Evolutionary conservation across 2,888 invertebrate species (phyloP).

Genomic region (Eucera pruinosa): DNA sequence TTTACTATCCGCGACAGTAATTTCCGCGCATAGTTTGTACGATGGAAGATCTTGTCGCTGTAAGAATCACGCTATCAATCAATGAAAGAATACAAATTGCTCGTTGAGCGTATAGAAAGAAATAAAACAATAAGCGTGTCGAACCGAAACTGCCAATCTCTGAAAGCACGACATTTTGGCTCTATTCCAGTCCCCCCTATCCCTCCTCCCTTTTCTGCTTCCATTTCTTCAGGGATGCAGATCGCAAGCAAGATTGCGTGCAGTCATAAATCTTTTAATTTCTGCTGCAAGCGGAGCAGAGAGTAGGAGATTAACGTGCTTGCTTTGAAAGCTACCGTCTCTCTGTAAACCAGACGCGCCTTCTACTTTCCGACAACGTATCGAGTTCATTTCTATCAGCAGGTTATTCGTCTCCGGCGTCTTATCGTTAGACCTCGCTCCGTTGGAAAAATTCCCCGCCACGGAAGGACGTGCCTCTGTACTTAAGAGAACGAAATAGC

Average conservation of each 20-base stretch:
- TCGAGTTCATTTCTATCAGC: conserved; percentile 33
- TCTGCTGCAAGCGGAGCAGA: conserved; percentile 10
- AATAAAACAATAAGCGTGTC: conserved; percentile 38
- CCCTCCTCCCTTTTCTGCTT: conserved; percentile 23
- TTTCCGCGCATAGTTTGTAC: neutral
- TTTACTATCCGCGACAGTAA: too few species aligned
- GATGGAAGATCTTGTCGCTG: neutral
- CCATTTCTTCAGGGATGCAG: conserved; percentile 45
- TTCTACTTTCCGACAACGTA: neutral
- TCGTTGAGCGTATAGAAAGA: conserved; percentile 1
- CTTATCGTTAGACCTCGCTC: conserved; percentile 36
- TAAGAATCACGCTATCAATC: conserved; percentile 10
- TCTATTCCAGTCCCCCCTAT: conserved; percentile 25
- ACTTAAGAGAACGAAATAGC: conserved; percentile 59
- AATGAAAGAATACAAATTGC: conserved; percentile 10
- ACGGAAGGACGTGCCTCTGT: conserved; percentile 30
- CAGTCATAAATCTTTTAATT: conserved; percentile 61
- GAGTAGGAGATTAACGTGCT: conserved; percentile 37
- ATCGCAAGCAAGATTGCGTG: conserved; percentile 42
- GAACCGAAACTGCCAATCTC: conserved; percentile 54
- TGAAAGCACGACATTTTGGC: conserved; percentile 45
- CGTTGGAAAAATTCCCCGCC: conserved; percentile 19
- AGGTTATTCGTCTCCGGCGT: conserved; percentile 23
- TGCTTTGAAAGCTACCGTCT: neutral
- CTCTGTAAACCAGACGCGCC: neutral